phyloP scores from a whole-genome alignment of 1,140 invertebrate species.

The Lasioglossum albipes region DNA sequence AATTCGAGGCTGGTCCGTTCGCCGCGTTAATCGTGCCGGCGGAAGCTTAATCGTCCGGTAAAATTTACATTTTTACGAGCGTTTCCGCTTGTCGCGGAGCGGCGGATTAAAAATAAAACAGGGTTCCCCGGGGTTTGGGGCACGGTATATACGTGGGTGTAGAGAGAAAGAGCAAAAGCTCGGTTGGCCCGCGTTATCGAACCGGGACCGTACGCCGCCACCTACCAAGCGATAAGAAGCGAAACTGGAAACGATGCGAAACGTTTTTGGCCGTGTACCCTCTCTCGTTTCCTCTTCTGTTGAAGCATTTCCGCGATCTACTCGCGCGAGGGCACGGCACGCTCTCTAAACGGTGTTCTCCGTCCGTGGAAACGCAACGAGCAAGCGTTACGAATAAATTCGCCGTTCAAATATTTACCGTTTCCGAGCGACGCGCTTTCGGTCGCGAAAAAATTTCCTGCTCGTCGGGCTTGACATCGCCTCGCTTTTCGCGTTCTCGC shows the following conservation, averaged over 20 bases:
- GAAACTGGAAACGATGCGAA: neutral
- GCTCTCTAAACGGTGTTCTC: neutral
- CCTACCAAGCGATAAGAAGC: neutral
- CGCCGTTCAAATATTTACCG: neutral
- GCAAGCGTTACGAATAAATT: conserved; percentile 22
- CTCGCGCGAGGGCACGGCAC: neutral
- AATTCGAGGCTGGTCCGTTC: conserved; percentile 39
- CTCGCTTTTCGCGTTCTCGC: too few species aligned
- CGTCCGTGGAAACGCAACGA: conserved; percentile 10
- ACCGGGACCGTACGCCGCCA: neutral
- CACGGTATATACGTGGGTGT: too few species aligned
- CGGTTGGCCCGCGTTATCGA: conserved; percentile 29
- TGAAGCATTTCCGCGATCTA: neutral
- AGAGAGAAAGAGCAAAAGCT: too few species aligned
- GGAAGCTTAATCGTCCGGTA: conserved; percentile 57
- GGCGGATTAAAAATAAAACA: conserved; percentile 29
- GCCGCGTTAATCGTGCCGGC: conserved; percentile 48
- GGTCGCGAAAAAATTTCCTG: neutral
- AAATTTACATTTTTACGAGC: conserved; percentile 64
- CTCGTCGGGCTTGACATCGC: neutral
- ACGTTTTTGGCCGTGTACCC: neutral
- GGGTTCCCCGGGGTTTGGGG: neutral
- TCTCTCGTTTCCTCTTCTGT: neutral
- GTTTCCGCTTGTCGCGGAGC: conserved; percentile 20
- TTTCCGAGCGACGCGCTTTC: neutral